Conservation (phyloP, 1,140 invertebrate genomes). For the Papilio glaucus region DNA sequence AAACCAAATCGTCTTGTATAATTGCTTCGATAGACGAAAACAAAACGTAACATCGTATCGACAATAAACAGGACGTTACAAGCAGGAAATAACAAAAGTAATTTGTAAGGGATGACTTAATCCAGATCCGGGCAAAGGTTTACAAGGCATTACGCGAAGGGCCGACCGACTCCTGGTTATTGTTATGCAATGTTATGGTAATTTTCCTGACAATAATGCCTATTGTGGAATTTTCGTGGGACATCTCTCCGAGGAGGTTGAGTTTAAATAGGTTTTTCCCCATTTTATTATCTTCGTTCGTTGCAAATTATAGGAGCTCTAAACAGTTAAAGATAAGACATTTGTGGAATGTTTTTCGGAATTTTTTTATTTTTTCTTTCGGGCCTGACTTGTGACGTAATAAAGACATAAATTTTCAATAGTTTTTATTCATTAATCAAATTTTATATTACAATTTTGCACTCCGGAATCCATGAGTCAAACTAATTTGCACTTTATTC, state of each 20-base stretch:
- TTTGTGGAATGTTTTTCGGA: too few relatives aligned
- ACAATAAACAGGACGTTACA: not conserved
- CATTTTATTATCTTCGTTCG: not conserved
- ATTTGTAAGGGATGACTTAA: constrained; percentile 25
- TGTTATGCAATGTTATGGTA: constrained; percentile 20
- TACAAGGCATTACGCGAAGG: constrained; percentile 19
- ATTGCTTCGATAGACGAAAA: not conserved
- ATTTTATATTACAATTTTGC: too few relatives aligned
- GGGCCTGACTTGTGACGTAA: too few relatives aligned
- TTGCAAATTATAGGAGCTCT: not conserved
- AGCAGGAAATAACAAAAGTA: constrained; percentile 5
- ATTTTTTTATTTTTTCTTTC: too few relatives aligned
- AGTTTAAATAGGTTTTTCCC: not conserved
- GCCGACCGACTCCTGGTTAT: constrained; percentile 6
- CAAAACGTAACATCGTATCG: not conserved
- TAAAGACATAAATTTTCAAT: too few relatives aligned
- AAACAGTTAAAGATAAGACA: not conserved
- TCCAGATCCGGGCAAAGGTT: constrained; percentile 14
- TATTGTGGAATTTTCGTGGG: constrained; percentile 13
- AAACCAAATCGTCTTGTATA: not conserved
- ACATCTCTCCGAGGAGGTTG: not conserved
- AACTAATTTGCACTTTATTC: too few relatives aligned
- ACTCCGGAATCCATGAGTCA: too few relatives aligned
- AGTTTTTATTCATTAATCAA: too few relatives aligned
- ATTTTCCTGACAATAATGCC: constrained; percentile 16